These are phyloP conservation scores for Chromoteleia sp. DNA, from an alignment of 2,888 invertebrate genomes.

Conservation along the genomic window DNA sequence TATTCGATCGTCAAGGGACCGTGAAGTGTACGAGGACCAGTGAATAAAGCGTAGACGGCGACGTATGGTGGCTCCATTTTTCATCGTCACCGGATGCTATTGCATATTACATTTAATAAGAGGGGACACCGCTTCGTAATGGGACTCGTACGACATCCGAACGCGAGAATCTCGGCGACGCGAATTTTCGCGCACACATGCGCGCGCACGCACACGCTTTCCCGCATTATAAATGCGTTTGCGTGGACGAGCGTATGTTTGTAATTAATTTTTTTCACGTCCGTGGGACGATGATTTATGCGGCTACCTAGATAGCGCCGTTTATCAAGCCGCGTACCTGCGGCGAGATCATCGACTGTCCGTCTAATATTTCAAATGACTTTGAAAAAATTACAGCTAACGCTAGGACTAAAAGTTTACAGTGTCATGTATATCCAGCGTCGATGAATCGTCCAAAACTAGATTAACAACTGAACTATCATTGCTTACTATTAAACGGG, in stretches of 20 bases:
- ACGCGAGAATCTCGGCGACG: conserved; percentile 49
- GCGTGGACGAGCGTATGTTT: conserved; percentile 43
- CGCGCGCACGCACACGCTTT: conserved; percentile 1
- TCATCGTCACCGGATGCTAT: conserved; percentile 69
- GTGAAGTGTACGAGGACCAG: conserved; percentile 51
- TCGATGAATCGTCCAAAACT: too few relatives aligned
- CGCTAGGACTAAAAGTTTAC: too few relatives aligned
- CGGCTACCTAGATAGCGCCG: conserved; percentile 18
- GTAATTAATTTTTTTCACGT: conserved; percentile 63
- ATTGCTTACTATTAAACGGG: too few relatives aligned
- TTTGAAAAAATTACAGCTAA: too few relatives aligned
- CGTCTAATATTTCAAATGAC: conserved; percentile 9
- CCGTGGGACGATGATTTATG: conserved; percentile 50
- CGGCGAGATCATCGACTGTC: conserved; percentile 39
- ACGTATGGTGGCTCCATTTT: conserved; percentile 62
- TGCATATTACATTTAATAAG: conserved; percentile 69
- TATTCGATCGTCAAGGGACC: conserved; percentile 33
- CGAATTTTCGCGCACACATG: conserved; percentile 46
- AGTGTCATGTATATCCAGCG: too few relatives aligned
- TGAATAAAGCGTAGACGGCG: conserved; percentile 60
- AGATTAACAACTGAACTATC: too few relatives aligned
- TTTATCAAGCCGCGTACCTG: conserved; percentile 44
- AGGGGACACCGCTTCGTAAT: conserved; percentile 57
- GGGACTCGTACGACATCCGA: conserved; percentile 53
- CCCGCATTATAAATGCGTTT: conserved; percentile 49